A percentile compares a stretch with the other conserved stretches of the same genome.
Conservation (phyloP, 2,113 vertebrate species). For the Natator depressus region DNA sequence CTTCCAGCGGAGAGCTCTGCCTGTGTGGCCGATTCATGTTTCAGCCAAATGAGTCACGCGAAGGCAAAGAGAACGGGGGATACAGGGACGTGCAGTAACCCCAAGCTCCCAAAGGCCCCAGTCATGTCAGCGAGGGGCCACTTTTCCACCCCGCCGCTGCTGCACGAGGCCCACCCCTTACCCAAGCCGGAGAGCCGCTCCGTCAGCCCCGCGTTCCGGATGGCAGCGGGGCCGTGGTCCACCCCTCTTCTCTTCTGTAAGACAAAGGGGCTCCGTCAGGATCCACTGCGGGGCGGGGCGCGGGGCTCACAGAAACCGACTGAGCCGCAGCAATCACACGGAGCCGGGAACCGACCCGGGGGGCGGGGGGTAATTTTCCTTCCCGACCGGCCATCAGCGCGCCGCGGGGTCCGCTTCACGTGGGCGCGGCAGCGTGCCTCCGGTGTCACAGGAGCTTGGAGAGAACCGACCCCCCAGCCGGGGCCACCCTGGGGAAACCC, state of each 20-base stretch:
- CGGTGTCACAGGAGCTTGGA: not conserved
- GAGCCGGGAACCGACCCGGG: not conserved
- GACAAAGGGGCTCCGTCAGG: conserved; percentile 12
- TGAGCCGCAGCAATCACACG: not conserved
- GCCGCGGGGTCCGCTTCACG: not conserved
- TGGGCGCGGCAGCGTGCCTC: too few species aligned
- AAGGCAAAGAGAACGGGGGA: not conserved
- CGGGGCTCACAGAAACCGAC: not conserved
- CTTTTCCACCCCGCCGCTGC: not conserved
- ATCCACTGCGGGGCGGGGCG: not conserved
- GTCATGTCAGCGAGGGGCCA: not conserved
- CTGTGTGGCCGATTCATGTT: conserved; percentile 6
- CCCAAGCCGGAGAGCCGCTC: conserved; percentile 88
- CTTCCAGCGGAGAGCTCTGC: not conserved
- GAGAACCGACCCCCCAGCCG: not conserved
- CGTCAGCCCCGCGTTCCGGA: conserved; percentile 89
- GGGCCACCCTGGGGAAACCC: too few species aligned
- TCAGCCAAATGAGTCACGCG: fast-evolving
- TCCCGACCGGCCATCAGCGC: not conserved
- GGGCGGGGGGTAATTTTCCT: not conserved
- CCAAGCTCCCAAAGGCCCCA: too few species aligned
- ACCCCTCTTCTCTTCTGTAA: conserved; percentile 90
- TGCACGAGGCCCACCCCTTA: conserved; percentile 59
- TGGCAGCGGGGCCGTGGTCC: conserved; percentile 87
- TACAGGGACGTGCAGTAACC: fast-evolving